Evolutionary conservation across 2,797 vertebrate genomes (phyloP).

Genomic region (Calcarius lapponicus): DNA sequence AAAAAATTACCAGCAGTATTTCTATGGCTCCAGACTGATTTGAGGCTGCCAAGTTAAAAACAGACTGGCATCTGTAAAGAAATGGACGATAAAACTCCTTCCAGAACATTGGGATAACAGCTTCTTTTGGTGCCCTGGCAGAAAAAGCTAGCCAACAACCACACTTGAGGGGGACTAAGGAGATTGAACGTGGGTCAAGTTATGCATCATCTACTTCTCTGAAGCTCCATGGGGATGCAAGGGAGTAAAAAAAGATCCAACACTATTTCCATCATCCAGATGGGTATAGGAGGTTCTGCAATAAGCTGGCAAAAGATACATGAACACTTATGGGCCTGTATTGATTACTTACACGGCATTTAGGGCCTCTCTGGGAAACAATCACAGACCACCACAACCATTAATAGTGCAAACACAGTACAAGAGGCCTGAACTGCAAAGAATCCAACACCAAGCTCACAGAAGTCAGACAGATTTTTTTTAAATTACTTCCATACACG

Average conservation of each 20-base stretch:
- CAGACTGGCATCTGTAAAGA: not conserved
- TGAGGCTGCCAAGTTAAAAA: not conserved
- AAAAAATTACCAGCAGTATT: not conserved
- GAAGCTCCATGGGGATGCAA: not conserved
- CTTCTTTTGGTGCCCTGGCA: not conserved
- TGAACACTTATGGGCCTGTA: not conserved
- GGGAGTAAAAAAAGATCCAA: not conserved
- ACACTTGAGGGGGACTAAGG: not conserved
- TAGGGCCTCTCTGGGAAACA: not conserved
- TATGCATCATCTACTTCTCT: not conserved
- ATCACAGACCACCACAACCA: not conserved
- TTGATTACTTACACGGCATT: not conserved
- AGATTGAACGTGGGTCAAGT: rapidly evolving
- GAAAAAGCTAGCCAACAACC: not conserved
- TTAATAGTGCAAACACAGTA: not conserved
- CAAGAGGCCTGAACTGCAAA: not conserved
- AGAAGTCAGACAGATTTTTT: not conserved
- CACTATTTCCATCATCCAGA: not conserved
- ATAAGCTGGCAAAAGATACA: not conserved
- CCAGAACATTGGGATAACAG: not conserved
- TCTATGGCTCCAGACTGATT: not conserved
- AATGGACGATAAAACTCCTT: not conserved
- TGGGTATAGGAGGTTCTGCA: not conserved
- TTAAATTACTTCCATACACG: not conserved
- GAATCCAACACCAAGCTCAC: not conserved